Evolutionary conservation across 1,140 invertebrate genomes (phyloP), one percentile per base, ranked within the genome.

Genomic region (Chelonus insularis): DNA sequence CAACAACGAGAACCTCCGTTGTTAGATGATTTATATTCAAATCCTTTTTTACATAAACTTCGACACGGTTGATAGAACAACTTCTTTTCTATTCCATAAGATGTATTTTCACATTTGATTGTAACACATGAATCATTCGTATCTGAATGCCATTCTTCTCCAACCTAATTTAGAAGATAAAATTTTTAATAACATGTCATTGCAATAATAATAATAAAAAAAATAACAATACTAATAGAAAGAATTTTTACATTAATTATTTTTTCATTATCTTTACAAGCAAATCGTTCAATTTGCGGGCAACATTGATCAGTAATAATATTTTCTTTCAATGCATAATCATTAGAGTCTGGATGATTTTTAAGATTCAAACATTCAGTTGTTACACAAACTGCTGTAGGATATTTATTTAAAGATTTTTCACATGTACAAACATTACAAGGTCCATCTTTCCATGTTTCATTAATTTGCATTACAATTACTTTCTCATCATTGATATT

Each of bases 391-490:
- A 55, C 65, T 25, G 60, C 25, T 63, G 70, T 68, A 9, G 70
- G 63, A 2, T 65, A 67, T n/a, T 65, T 67, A 23, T 71, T 55
- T 0, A 67, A 54, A 0, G 66, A 60, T 32, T 69, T 45, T 54
- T 77, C 75, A 70, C 89, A 91, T 14, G 76, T 73, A 68, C 90
- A 91, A 2, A 77, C 76, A 11, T 84, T 83, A 63, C 89, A 91
- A 2, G 87, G 85, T 1, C 88, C 89, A 68, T 91, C 89, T 61
- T 83, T 66, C 89, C 89, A 91, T 1, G 73, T 82, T 9, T 86
- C 82, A 25, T 87, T 85, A 43, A 82, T 73, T 66, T 84, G 82
- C 51, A 82, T 81, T 62, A 84, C 84, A 6, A 84, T 62, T 2
- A 84, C 55, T 3, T 72, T 80, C 66, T 83, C 77, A 1, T 75